Base-by-base conservation (phyloP, 1,140 invertebrate genomes). In the Zaprionus ghesquierei region DNA sequence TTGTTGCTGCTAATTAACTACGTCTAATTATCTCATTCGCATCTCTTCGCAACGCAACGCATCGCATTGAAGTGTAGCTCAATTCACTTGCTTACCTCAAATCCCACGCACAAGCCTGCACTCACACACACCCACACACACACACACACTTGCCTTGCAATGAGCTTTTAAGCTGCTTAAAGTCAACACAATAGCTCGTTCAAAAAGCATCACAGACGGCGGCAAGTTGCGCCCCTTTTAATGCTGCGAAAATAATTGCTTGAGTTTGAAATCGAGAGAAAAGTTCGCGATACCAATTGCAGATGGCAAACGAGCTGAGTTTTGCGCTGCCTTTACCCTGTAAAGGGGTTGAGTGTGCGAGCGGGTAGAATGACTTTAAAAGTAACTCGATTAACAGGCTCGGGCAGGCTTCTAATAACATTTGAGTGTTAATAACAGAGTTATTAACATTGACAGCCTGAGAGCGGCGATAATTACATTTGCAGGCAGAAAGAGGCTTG, bases 101-200 rank as follows among this genome's bases (percentile, higher is more conserved):
- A 49, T 18, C 23, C 46, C 46, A 44, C 41, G 9, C 41, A 44
- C 31, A 33, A 10, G 12, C 31, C 9, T 13, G 10, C 3, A 33
- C 41, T 2, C 18, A 3, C 15, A 44, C 41, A 44, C 41, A 44
- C 41, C 0, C 15, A 18, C 41, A 3, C 18, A 20, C 9, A 44
- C 15, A 41, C 15, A 18, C 38, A 41, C 38, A 6, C 41, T 44
- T 20, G 8, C 15, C 3, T 2, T 44, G 18, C 41, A 44, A 20
- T 20, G 20, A 50, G 46, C 46, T 63, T 54, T 53, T 54, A 63
- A 63, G 61, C 61, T 31, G 50, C 50, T 63, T 63, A 29, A 53
- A 54, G 8, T 44, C 15, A 15, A 44, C 41, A 44, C 41, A 44
- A 44, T 44, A 20, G n/a, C 35, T 20, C 41, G 8, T 4, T 44